These are phyloP conservation scores for Idaea straminata DNA, from an alignment of 2,888 invertebrate species.

Conservation along the genomic window DNA sequence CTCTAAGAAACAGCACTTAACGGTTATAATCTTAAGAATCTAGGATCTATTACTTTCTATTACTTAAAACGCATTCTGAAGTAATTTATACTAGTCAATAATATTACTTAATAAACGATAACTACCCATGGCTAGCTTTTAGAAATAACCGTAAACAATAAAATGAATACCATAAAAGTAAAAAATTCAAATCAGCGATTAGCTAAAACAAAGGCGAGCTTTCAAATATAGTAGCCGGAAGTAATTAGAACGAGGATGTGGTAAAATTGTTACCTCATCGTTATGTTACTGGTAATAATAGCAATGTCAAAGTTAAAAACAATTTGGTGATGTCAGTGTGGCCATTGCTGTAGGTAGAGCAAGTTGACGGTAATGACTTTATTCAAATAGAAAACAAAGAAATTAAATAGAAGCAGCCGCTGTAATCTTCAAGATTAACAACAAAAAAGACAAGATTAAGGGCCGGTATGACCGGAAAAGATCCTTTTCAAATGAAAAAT, in stretches of 20 bases:
- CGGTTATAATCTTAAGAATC: not conserved
- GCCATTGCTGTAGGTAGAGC: too few species aligned
- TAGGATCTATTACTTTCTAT: not conserved
- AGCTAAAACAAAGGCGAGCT: not conserved
- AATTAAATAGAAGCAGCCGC: too few species aligned
- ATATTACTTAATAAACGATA: not conserved
- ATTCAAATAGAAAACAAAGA: too few species aligned
- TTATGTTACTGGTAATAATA: slow-evolving; percentile 36
- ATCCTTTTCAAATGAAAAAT: too few species aligned
- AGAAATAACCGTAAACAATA: not conserved
- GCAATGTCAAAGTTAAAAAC: slow-evolving; percentile 53
- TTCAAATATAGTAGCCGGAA: slow-evolving; percentile 46
- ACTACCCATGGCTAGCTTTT: not conserved
- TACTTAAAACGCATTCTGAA: not conserved
- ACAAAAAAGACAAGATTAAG: too few species aligned
- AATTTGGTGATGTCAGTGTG: not conserved
- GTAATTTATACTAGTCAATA: not conserved
- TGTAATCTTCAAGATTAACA: too few species aligned
- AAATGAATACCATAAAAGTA: slow-evolving; percentile 5
- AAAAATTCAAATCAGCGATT: not conserved
- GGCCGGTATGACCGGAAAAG: too few species aligned
- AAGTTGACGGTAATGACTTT: too few species aligned
- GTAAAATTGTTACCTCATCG: slow-evolving; percentile 54
- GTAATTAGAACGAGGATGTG: slow-evolving; percentile 62
- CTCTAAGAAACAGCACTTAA: not conserved